Evolutionary conservation across 2,113 vertebrate species (phyloP).

Genomic region (Prunella fulvescens): DNA sequence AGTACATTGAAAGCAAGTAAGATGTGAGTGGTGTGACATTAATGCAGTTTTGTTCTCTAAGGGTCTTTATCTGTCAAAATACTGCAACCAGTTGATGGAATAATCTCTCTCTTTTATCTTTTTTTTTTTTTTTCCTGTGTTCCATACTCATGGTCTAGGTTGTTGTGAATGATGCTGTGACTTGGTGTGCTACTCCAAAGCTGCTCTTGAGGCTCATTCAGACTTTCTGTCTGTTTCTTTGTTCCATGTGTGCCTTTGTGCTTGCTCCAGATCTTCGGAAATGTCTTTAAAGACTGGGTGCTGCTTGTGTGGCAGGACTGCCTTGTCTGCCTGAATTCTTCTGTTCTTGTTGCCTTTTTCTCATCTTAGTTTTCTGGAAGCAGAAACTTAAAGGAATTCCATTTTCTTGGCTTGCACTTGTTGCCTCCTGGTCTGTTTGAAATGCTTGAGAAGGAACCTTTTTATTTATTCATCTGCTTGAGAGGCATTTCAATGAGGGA

Average conservation of each 20-base stretch:
- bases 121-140: background rate
- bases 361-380: background rate
- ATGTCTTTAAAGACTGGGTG: background rate
- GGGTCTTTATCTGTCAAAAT: background rate
- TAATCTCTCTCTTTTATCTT: background rate
- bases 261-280: background rate
- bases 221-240: background rate
- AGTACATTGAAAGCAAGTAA: background rate
- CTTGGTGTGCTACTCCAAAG: background rate
- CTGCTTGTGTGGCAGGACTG: background rate
- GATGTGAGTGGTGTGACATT: background rate
- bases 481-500: background rate
- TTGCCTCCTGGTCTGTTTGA: background rate
- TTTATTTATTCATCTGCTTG: constrained; percentile 6
- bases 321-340: background rate
- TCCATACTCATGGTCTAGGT: background rate
- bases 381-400: background rate
- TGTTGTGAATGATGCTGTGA: background rate
- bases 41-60: background rate
- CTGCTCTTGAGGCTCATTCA: background rate
- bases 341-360: background rate
- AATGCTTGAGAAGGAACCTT: background rate
- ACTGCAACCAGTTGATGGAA: background rate
- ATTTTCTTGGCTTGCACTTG: constrained; percentile 1
- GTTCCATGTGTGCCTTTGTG: background rate